phyloP scores from a whole-genome alignment of 1,140 invertebrate genomes.

The Phthorimaea operculella region DNA sequence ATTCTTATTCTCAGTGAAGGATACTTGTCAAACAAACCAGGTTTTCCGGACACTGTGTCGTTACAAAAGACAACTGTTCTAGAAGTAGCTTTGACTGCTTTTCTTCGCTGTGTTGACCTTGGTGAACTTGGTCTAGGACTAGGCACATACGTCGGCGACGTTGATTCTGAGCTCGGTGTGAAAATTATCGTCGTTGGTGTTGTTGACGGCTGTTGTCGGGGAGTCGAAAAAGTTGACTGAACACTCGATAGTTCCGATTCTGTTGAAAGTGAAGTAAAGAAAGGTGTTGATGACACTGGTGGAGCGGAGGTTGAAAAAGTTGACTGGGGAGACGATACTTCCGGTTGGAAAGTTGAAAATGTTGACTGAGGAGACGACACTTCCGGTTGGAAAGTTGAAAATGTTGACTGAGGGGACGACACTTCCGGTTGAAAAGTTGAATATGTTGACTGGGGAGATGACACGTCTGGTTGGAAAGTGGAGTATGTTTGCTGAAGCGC shows the following conservation, averaged over 20 bases:
- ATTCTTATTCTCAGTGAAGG: slow-evolving; percentile 37
- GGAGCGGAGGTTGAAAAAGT: not conserved
- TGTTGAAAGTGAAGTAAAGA: not conserved
- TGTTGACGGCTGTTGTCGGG: not conserved
- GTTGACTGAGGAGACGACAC: not conserved
- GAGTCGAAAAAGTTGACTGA: not conserved
- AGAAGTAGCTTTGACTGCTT: too few relatives aligned
- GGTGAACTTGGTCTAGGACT: not conserved
- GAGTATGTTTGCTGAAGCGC: slow-evolving; percentile 18
- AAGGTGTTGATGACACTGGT: not conserved
- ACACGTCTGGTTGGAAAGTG: not conserved
- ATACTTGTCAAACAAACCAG: not conserved
- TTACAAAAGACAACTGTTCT: not conserved
- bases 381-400: not conserved
- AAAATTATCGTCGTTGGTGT: too few relatives aligned
- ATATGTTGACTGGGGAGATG: not conserved
- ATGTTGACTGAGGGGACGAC: not conserved
- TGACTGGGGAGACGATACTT: not conserved
- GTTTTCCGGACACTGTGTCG: not conserved
- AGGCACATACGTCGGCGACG: not conserved
- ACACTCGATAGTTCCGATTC: not conserved
- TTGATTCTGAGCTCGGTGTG: not conserved
- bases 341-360: not conserved
- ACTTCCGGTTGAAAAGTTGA: not conserved
- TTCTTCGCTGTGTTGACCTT: not conserved